phyloP scores from a whole-genome alignment of 2,888 invertebrate genomes.

The Sicus ferrugineus region DNA sequence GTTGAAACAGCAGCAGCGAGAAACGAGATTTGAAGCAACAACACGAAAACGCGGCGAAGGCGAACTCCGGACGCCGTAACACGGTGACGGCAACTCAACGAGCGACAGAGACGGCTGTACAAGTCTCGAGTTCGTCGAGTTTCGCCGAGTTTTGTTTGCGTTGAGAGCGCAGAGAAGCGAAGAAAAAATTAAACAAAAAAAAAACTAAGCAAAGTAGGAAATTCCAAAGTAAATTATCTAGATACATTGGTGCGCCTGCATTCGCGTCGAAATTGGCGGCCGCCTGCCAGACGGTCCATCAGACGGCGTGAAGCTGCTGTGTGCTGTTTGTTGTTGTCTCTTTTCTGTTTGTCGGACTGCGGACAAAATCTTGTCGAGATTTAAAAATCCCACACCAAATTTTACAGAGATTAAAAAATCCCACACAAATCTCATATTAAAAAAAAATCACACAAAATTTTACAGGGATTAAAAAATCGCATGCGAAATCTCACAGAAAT shows the following conservation, averaged over 20 bases:
- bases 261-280: constrained; percentile 47
- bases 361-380: too few species aligned
- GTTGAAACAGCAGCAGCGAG: constrained; percentile 4
- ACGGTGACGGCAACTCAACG: neutral
- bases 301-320: constrained; percentile 13
- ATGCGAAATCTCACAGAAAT: too few species aligned
- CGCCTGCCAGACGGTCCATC: constrained; percentile 20
- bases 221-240: too few species aligned
- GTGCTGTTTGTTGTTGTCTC: neutral
- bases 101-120: constrained; percentile 37
- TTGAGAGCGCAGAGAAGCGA: neutral
- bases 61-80: neutral
- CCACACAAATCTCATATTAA: too few species aligned
- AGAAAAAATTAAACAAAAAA: constrained; percentile 2
- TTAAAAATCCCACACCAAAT: too few species aligned
- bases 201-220: constrained; percentile 44
- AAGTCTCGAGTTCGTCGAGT: constrained; percentile 15
- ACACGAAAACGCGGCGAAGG: neutral
- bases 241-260: constrained; percentile 41
- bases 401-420: neutral
- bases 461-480: too few species aligned
- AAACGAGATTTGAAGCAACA: constrained; percentile 2
- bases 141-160: constrained; percentile 39
- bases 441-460: too few species aligned
- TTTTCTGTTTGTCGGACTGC: neutral